Percentiles rank a stretch among this genome's conserved stretches.
phyloP scores from a whole-genome alignment of 2,888 invertebrate genomes.

The Plagodis pulveraria region DNA sequence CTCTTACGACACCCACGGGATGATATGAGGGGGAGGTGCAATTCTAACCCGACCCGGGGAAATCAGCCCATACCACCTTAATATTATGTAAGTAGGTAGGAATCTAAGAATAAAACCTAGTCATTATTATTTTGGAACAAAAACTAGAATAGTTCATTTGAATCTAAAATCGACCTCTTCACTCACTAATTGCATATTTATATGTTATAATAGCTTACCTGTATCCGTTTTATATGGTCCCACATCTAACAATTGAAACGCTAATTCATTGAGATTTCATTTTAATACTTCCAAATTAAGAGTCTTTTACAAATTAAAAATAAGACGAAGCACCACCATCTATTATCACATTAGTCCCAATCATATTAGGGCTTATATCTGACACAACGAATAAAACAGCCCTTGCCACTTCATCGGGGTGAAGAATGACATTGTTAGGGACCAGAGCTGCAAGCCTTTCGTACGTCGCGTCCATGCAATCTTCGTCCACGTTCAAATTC shows the following conservation, averaged over 20 bases:
- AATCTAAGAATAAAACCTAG: too few relatives aligned
- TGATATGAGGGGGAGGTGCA: too few relatives aligned
- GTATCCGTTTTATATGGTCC: not conserved
- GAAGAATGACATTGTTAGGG: slow-evolving; percentile 56
- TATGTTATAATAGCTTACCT: not conserved
- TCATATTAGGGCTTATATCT: slow-evolving; percentile 56
- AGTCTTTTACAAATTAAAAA: slow-evolving; percentile 10
- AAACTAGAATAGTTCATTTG: not conserved
- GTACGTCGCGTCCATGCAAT: slow-evolving; percentile 52
- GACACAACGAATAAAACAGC: slow-evolving; percentile 63
- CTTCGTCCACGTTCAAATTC: slow-evolving; percentile 59
- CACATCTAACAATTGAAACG: not conserved
- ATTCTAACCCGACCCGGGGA: too few relatives aligned
- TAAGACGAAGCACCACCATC: slow-evolving; percentile 56
- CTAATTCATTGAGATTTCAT: not conserved
- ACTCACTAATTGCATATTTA: not conserved
- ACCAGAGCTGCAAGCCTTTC: slow-evolving; percentile 49
- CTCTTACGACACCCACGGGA: too few relatives aligned
- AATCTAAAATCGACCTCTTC: not conserved
- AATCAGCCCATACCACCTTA: too few relatives aligned
- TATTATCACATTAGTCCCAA: slow-evolving; percentile 54
- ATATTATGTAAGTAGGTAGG: too few relatives aligned
- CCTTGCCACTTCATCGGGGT: slow-evolving; percentile 64
- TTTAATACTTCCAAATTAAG: slow-evolving; percentile 1
- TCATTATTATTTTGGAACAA: too few relatives aligned